These are phyloP conservation scores for Spondyliosoma cantharus DNA, from an alignment of 2,797 vertebrate species.

Conservation along the genomic window DNA sequence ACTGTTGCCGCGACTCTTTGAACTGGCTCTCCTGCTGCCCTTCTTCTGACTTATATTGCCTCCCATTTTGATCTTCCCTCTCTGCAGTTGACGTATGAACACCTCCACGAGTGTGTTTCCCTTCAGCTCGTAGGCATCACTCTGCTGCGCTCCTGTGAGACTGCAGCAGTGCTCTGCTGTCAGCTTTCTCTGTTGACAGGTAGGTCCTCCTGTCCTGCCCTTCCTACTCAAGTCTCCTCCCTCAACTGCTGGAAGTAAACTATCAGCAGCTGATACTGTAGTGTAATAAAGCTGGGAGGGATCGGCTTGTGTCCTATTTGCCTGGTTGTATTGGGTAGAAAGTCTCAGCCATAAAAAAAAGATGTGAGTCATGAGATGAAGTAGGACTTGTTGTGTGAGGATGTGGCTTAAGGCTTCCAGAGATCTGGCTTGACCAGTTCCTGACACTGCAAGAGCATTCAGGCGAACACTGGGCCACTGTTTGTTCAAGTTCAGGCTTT, in stretches of 20 bases:
- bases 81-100: not conserved
- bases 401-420: constrained; percentile 42
- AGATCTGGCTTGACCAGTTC: constrained; percentile 71
- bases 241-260: constrained; percentile 35
- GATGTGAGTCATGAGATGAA: constrained; percentile 67
- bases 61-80: constrained; percentile 67
- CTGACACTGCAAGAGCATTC: constrained; percentile 13
- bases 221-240: constrained; percentile 68
- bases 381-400: constrained; percentile 32
- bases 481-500: constrained; percentile 31
- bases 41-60: constrained; percentile 74
- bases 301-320: not conserved
- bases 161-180: constrained; percentile 8
- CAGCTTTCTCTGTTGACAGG: constrained; percentile 61
- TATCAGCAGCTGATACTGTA: constrained; percentile 17
- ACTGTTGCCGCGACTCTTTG: constrained; percentile 43
- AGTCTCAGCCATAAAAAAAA: constrained; percentile 45
- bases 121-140: constrained; percentile 32
- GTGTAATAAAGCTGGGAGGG: constrained; percentile 45
- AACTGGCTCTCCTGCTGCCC: constrained; percentile 36
- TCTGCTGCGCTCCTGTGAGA: constrained; percentile 1
- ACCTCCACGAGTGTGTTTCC: not conserved
- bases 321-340: constrained; percentile 24
- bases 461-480: constrained; percentile 47
- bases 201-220: constrained; percentile 53